Evolutionary conservation across 2,888 invertebrate species (phyloP), one percentile per base, ranked within the genome.

Genomic region (Agrotis puta): DNA sequence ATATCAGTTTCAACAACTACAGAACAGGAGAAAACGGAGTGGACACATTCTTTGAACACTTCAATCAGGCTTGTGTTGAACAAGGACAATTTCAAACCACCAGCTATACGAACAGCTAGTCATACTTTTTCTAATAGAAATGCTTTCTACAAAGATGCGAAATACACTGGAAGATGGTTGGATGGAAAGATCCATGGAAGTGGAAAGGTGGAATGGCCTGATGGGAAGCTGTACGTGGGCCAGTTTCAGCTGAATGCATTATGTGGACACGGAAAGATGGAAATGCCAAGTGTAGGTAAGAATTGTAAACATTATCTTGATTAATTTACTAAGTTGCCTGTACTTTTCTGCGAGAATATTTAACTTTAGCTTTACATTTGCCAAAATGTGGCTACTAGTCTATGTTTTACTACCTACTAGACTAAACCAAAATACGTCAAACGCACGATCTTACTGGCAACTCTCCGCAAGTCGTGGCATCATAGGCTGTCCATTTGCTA

Each of bases 111-210:
- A 64, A 97, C 97, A 50, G 98, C 98, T 0, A 96, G 96, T 22
- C 97, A 98, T 87, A 96, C 97, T 2, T 98, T 98, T 90, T 97
- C 97, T 14, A 95, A 91, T 65, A 98, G 98, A 90, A 97, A 97
- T 89, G 91, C 96, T 0, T 96, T 97, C 86, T 98, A 97, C 87
- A 98, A 98, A 90, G 98, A 98, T 83, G 98, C 98, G 0, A 97
- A 97, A 79, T 99, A 98, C 85, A 97, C 96, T 65, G 99, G 98
- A 0, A 96, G 97, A 70, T 99, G 99, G 99, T 92, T 97, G 74
- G 97, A 97, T 88, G 98, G 98, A 0, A 98, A 98, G 89, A 96
- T 98, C 87, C 98, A 99, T 90, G 99, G 99, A 0, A 96, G 96
- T 89, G 98, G 99, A 6, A 98, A 97, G 90, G 92, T 99, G 73